Evolutionary conservation across 2,888 invertebrate genomes (phyloP).

Genomic region (Lasioglossum malachurum): DNA sequence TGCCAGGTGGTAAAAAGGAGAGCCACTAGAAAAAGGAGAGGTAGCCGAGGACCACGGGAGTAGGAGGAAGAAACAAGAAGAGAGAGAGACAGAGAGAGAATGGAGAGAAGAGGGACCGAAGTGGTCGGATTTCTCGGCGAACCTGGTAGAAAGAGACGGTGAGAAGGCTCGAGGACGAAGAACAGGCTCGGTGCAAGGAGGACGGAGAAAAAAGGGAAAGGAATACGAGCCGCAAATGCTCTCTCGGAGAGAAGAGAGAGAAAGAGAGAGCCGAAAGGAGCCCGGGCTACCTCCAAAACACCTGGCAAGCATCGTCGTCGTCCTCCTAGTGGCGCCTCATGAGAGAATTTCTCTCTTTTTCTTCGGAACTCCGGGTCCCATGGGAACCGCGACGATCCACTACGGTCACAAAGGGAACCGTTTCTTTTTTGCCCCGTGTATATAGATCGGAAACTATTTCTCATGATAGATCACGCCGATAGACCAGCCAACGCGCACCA

Average conservation of each 20-base stretch:
- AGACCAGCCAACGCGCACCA: conserved; percentile 3
- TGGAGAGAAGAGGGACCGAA: conserved; percentile 9
- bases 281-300: conserved; percentile 71
- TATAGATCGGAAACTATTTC: conserved; percentile 58
- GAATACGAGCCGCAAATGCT: conserved; percentile 21
- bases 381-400: conserved; percentile 72
- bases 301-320: conserved; percentile 76
- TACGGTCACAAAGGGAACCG: conserved; percentile 53
- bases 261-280: conserved; percentile 37
- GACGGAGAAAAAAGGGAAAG: conserved; percentile 47
- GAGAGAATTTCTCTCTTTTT: conserved; percentile 71
- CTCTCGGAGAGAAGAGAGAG: conserved; percentile 24
- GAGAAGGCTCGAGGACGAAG: conserved; percentile 39
- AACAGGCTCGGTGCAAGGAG: conserved; percentile 36
- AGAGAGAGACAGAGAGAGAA: not conserved
- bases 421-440: conserved; percentile 42
- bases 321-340: conserved; percentile 77
- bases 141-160: conserved; percentile 29
- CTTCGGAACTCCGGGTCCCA: conserved; percentile 69
- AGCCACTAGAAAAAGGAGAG: conserved; percentile 41
- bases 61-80: conserved; percentile 2
- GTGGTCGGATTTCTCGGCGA: conserved; percentile 49
- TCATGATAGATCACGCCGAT: conserved; percentile 29
- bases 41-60: conserved; percentile 11
- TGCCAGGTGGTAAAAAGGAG: conserved; percentile 75